Percentiles rank a stretch among this genome's conserved stretches.
phyloP scores from a whole-genome alignment of 1,140 invertebrate species.

The Aricia agestis region DNA sequence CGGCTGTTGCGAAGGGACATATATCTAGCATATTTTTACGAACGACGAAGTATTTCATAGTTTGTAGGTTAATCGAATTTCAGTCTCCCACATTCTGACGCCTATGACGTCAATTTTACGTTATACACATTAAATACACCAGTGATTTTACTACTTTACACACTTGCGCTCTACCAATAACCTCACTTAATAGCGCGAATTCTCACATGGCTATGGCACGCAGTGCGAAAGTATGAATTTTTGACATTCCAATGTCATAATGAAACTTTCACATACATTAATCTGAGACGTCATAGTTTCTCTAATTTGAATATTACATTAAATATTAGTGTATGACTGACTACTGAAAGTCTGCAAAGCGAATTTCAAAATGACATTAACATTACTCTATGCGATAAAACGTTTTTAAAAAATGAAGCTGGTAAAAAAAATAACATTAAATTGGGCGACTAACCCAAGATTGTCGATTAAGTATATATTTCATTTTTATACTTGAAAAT shows the following conservation, averaged over 20 bases:
- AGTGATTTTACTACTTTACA: neutral
- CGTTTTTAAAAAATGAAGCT: no score
- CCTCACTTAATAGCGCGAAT: neutral
- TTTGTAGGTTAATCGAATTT: neutral
- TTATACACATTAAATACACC: neutral
- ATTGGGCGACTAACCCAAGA: no score
- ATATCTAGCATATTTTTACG: neutral
- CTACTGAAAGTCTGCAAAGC: neutral
- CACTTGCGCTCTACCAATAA: neutral
- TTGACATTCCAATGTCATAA: slow-evolving; percentile 5
- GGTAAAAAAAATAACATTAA: no score
- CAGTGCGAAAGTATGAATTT: slow-evolving; percentile 3
- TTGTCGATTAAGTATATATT: no score
- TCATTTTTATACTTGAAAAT: no score
- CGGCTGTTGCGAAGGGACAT: neutral
- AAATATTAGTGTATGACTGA: neutral
- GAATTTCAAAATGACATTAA: neutral
- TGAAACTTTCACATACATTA: neutral
- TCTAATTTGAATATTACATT: neutral
- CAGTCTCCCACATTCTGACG: neutral
- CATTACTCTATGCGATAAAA: neutral
- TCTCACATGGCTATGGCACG: neutral
- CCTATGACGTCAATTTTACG: neutral
- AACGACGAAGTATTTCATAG: neutral
- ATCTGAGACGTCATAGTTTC: neutral